phyloP scores from a whole-genome alignment of 2,797 vertebrate species.

The Arctocebus calabarensis region DNA sequence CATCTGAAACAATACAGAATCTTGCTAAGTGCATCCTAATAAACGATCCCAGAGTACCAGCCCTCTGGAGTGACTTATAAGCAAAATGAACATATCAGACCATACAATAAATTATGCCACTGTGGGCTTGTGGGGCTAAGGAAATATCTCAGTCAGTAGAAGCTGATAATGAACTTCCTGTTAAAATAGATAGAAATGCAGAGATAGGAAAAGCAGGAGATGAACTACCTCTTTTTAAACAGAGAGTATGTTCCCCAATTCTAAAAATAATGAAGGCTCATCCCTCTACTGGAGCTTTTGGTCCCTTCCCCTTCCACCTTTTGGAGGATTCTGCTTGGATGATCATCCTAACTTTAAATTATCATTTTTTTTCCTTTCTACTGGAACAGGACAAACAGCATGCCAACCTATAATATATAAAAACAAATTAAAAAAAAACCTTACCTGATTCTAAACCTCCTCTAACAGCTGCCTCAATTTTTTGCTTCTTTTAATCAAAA shows the following conservation, averaged over 20 bases:
- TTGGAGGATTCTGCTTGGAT: background rate
- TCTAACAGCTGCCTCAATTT: background rate
- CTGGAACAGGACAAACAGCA: background rate
- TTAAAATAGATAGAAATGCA: background rate
- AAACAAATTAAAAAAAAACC: background rate
- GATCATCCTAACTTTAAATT: background rate
- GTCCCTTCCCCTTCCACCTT: background rate
- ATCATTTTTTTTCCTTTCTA: background rate
- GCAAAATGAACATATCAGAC: background rate
- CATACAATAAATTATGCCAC: background rate
- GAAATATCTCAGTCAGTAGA: background rate
- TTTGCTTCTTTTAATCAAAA: background rate
- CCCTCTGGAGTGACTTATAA: background rate
- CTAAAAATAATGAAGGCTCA: background rate
- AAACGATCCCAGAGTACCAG: background rate
- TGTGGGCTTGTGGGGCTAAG: background rate
- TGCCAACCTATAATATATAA: background rate
- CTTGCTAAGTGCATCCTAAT: conserved; percentile 19
- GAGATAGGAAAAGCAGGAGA: background rate
- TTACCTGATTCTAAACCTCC: background rate
- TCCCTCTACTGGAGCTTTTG: background rate
- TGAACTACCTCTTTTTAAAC: background rate
- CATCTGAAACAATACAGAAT: background rate
- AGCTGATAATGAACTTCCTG: background rate
- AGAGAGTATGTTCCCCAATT: background rate